A percentile compares a stretch with the other conserved stretches of the same genome.
These are phyloP conservation scores for Corythornis leucogaster DNA, from an alignment of 2,797 vertebrate species.

Conservation along the genomic window DNA sequence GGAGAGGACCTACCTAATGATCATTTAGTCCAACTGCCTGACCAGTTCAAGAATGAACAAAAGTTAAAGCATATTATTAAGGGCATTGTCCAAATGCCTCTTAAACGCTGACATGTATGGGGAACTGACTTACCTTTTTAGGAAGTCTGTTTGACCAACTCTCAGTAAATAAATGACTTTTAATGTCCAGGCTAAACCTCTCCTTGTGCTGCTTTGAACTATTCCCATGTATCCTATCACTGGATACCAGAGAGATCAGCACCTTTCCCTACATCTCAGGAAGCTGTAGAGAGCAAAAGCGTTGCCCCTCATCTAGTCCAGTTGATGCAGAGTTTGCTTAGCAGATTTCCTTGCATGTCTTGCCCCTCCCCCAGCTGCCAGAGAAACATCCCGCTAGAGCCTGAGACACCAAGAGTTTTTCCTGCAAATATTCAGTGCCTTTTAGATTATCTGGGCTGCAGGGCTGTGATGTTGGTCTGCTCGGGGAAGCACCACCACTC, in stretches of 20 bases:
- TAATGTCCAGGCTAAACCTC: neutral
- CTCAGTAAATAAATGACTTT: neutral
- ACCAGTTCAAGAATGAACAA: too few species aligned
- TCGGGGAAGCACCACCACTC: neutral
- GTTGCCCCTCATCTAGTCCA: rapidly evolving
- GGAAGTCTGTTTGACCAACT: neutral
- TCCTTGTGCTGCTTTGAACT: neutral
- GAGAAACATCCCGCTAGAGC: neutral
- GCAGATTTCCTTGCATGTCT: neutral
- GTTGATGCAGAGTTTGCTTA: neutral
- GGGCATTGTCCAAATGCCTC: neutral
- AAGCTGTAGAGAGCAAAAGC: neutral
- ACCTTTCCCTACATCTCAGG: neutral
- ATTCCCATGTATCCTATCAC: rapidly evolving
- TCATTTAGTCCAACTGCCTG: neutral
- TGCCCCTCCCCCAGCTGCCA: neutral
- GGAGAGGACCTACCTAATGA: neutral
- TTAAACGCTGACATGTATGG: neutral
- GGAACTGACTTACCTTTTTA: neutral
- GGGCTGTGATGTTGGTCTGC: neutral
- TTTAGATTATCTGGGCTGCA: neutral
- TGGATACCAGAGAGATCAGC: neutral
- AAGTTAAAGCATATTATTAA: too few species aligned
- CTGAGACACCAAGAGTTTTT: rapidly evolving
- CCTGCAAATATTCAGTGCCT: neutral